Base-by-base conservation (phyloP, 2,113 vertebrate species). In the Misgurnus mizolepis region DNA sequence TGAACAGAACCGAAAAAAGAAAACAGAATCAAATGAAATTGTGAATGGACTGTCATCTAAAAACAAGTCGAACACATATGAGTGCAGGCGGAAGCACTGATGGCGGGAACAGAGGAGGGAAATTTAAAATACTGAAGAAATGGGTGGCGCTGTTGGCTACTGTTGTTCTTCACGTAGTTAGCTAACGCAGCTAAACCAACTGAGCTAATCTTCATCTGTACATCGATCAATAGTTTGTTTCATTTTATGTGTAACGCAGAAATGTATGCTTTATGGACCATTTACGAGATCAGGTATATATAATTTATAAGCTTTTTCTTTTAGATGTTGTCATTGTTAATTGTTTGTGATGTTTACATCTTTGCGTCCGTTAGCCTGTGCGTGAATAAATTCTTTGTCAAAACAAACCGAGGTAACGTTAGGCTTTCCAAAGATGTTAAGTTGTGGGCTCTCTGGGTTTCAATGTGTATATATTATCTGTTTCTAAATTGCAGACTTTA, bases 121-220 rank as follows among this genome's bases (percentile, higher is more conserved):
- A 91, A 89, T 93, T 93, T 90, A 85, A 93, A 93, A 82, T 15
- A 18, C n/a, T 81, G 14, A 4, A 76, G 85, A 81, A 88, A 85
- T 18, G 43, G 72, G 72, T 22, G 39, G 61, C 47, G 67, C 67
- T 49, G 69, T 81, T n/a, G 53, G n/a, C 50, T 45, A n/a, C 80
- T 62, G 79, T 68, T 74, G 79, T 76, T 68, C 4, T 34, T 47
- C 47, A 64, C 7, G 39, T 6, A 8, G 39, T 47, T 7, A 1
- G 7, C 10, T 3, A 53, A 66, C 22, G 3, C 55, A 10, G 67
- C 72, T 74, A 53, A 41, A 18, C 6, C 14, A 18, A 14, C 55
- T 15, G 55, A 58, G 7, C 50, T 53, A 15, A 53, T 53, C 4
- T 8, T n/a, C 8, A 15, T 49, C 22, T 55, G 17, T 22, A 14